phyloP scores from a whole-genome alignment of 1,140 invertebrate genomes.

The Neodiprion lecontei region DNA sequence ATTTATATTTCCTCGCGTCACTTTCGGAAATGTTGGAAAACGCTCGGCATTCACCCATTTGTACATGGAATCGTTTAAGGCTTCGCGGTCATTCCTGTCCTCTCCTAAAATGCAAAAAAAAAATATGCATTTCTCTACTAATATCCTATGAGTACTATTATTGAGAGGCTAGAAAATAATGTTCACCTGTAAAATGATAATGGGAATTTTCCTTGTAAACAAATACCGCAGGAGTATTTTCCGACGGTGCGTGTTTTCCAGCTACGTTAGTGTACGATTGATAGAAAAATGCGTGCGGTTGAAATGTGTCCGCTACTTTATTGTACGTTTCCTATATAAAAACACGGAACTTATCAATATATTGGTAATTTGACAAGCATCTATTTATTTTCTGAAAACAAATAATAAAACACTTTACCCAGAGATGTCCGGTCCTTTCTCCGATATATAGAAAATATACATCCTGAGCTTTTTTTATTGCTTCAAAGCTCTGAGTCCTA shows the following conservation, averaged over 20 bases:
- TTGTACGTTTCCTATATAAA: constrained; percentile 75
- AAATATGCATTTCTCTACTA: constrained; percentile 15
- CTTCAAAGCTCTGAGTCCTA: constrained; percentile 78
- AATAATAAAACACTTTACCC: constrained; percentile 64
- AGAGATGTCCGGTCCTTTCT: constrained; percentile 74
- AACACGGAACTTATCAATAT: not conserved
- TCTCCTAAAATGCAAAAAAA: constrained; percentile 44
- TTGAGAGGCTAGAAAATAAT: constrained; percentile 13
- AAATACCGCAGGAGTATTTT: constrained; percentile 74
- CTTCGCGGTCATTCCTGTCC: constrained; percentile 60
- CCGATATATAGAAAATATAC: constrained; percentile 92
- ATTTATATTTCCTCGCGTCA: constrained; percentile 83
- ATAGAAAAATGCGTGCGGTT: constrained; percentile 88
- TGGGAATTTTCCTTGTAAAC: constrained; percentile 84
- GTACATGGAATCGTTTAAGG: constrained; percentile 73
- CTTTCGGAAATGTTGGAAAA: constrained; percentile 89
- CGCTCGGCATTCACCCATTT: constrained; percentile 91
- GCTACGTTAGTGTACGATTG: constrained; percentile 72
- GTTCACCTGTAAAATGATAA: constrained; percentile 74
- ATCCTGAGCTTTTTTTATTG: constrained; percentile 74
- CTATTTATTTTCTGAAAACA: constrained; percentile 5
- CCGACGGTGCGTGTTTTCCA: constrained; percentile 71
- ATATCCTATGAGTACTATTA: constrained; percentile 22
- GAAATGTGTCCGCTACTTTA: constrained; percentile 76
- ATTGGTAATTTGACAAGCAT: no score